phyloP scores from a whole-genome alignment of 2,797 vertebrate genomes.

The Esox masquinongy region DNA sequence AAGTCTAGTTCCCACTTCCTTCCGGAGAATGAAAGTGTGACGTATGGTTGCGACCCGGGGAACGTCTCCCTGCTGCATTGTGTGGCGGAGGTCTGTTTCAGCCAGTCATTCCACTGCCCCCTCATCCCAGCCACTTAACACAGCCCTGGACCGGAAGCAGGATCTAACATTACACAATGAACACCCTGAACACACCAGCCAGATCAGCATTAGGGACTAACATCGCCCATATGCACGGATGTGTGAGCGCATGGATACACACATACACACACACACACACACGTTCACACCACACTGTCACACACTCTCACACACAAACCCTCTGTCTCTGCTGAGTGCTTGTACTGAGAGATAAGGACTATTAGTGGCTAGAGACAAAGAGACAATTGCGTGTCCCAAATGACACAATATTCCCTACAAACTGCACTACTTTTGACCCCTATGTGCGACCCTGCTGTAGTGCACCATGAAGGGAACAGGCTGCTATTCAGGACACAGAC shows the following conservation, averaged over 20 bases:
- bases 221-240: not conserved
- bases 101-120: not conserved
- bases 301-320: not conserved
- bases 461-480: not conserved
- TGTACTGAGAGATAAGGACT: conserved; percentile 1
- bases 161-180: not conserved
- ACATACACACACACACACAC: too few species aligned
- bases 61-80: not conserved
- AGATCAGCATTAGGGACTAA: not conserved
- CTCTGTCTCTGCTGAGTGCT: not conserved
- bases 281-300: too few species aligned
- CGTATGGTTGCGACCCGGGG: not conserved
- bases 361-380: conserved; percentile 1
- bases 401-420: not conserved
- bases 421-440: too few species aligned
- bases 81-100: not conserved
- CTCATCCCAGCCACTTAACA: conserved; percentile 2
- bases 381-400: not conserved
- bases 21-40: not conserved
- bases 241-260: too few species aligned
- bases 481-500: not conserved
- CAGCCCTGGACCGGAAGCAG: not conserved
- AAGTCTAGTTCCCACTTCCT: too few species aligned
- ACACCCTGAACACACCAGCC: not conserved
- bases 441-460: not conserved